A percentile compares a stretch with the other conserved stretches of the same genome.
Conservation (phyloP, 2,888 invertebrate species). For the Allophyes oxyacanthae region DNA sequence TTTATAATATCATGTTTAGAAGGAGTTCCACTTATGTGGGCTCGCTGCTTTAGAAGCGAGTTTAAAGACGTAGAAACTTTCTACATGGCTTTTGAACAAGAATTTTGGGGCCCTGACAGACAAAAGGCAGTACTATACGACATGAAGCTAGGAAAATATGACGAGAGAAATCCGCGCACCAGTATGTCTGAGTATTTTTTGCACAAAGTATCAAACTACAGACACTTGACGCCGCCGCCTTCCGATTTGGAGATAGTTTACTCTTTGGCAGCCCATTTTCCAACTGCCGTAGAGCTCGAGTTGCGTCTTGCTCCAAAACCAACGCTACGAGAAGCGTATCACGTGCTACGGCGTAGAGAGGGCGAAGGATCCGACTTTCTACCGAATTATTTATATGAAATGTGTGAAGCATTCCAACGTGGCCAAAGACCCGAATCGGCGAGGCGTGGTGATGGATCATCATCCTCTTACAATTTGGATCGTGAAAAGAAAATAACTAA, state of each 20-base stretch:
- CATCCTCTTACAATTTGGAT: slow-evolving; percentile 59
- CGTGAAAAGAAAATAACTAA: slow-evolving; percentile 66
- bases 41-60: slow-evolving; percentile 81
- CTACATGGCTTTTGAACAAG: slow-evolving; percentile 81
- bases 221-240: slow-evolving; percentile 82
- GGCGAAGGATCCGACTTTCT: slow-evolving; percentile 82
- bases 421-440: slow-evolving; percentile 80
- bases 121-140: slow-evolving; percentile 84
- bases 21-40: slow-evolving; percentile 85
- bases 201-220: slow-evolving; percentile 84
- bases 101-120: slow-evolving; percentile 84
- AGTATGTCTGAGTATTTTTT: slow-evolving; percentile 86
- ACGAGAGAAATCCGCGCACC: slow-evolving; percentile 73
- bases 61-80: slow-evolving; percentile 78
- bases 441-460: slow-evolving; percentile 69
- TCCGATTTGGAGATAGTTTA: slow-evolving; percentile 86
- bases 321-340: slow-evolving; percentile 83
- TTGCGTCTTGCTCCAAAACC: slow-evolving; percentile 84
- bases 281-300: slow-evolving; percentile 84
- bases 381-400: slow-evolving; percentile 86
- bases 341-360: slow-evolving; percentile 82
- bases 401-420: slow-evolving; percentile 85
- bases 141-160: slow-evolving; percentile 84
- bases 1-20: slow-evolving; percentile 84
- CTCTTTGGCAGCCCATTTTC: slow-evolving; percentile 84